Base-by-base conservation (phyloP, 1,140 invertebrate genomes). In the Zaprionus camerounensis region DNA sequence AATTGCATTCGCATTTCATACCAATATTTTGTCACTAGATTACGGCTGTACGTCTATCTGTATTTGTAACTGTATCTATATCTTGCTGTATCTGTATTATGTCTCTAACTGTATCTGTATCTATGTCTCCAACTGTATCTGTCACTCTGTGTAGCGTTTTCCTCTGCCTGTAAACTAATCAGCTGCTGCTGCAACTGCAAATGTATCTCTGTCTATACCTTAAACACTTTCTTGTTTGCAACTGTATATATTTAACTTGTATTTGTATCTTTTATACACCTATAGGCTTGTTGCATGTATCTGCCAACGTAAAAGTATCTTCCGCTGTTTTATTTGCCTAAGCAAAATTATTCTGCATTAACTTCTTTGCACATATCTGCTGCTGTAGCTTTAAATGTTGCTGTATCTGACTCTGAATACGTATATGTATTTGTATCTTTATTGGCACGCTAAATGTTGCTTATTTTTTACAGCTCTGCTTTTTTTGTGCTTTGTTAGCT, bases 1-100 rank as follows among this genome's bases (percentile, higher is more conserved):
- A 82, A 83, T 83, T 76, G 63, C 22, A 20, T 65, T 71, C 57
- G 28, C 44, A 51, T 58, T 59, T 20, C 20, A 53, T 34, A 34
- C 34, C 46, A 51, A 65, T 49, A 38, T 34, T 71, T 56, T 56
- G 12, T 5, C 41, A 66, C 34, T 24, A 55, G 53, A 51, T 51
- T 51, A 24, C 7, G 46, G 4, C 5, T 46, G 9, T 34, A 34
- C 3, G 31, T 9, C 3, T 51, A 5, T 22, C 11, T 51, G 1
- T 46, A 17, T 17, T 17, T n/a, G 46, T 49, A 22, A 15, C 12
- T 31, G 7, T 34, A 34, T 11, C 9, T 34, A 34, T 9, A 31
- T 31, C 7, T 31, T 34, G 28, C 28, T 2, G 12, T 49, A 49
- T 49, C 44, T 46, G n/a, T 9, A 20, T 17, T 49, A 2, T 49